Conservation (phyloP, 2,888 invertebrate species). For the Baronia brevicornis region DNA sequence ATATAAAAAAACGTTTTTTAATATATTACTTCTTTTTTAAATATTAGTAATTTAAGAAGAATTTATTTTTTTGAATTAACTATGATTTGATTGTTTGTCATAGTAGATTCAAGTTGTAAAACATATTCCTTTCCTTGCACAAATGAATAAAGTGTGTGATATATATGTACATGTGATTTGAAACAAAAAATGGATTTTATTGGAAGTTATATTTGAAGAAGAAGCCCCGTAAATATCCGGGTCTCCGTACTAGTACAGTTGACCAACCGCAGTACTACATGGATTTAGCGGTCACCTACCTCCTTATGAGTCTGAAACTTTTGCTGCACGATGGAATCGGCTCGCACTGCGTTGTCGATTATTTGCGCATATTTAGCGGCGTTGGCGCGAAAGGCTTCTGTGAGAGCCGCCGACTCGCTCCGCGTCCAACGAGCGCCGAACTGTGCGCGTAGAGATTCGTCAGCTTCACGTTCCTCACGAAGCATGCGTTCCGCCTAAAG, state of each 20-base stretch:
- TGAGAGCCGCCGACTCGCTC: slow-evolving; percentile 90
- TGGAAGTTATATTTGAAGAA: no score
- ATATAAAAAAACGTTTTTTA: no score
- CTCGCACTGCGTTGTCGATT: slow-evolving; percentile 90
- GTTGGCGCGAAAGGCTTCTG: slow-evolving; percentile 91
- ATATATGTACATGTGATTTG: no score
- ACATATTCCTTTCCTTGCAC: no score
- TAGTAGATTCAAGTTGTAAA: no score
- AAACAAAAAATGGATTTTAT: no score
- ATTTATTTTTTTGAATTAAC: no score
- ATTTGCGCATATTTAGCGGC: slow-evolving; percentile 94
- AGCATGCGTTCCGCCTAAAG: slow-evolving; percentile 84
- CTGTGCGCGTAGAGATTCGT: slow-evolving; percentile 89
- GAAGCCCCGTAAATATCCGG: no score
- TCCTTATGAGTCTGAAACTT: slow-evolving; percentile 87
- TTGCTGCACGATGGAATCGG: slow-evolving; percentile 88
- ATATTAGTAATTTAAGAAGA: no score
- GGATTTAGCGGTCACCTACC: slow-evolving; percentile 22
- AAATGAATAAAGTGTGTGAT: not conserved
- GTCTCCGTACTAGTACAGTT: not conserved
- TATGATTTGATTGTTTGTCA: no score
- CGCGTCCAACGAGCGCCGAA: slow-evolving; percentile 96
- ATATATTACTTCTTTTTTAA: no score
- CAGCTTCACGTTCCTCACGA: slow-evolving; percentile 93
- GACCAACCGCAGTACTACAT: not conserved